Evolutionary conservation across 2,797 vertebrate genomes (phyloP).

Genomic region (Antrozous pallidus): DNA sequence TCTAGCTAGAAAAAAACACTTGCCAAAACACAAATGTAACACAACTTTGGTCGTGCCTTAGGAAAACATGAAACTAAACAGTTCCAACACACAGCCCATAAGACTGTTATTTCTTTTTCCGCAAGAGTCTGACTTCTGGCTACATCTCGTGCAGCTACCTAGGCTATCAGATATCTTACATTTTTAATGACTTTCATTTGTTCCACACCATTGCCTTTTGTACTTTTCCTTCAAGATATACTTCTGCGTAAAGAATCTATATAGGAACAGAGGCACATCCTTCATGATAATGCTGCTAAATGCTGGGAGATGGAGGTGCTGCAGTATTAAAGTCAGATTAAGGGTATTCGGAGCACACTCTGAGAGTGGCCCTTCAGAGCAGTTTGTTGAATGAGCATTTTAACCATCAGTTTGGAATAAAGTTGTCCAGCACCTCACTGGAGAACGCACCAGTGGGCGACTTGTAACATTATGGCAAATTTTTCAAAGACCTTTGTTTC

Average conservation of each 20-base stretch:
- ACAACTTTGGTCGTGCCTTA: conserved; percentile 19
- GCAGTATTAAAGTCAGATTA: neutral
- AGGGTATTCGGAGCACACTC: neutral
- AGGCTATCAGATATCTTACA: neutral
- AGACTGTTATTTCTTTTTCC: neutral
- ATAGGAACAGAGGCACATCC: neutral
- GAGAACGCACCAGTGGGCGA: neutral
- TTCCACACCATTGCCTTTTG: conserved; percentile 29
- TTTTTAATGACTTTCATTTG: neutral
- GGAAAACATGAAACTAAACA: neutral
- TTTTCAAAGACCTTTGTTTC: conserved; percentile 1
- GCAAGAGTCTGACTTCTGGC: neutral
- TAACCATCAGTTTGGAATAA: neutral
- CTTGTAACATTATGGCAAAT: neutral
- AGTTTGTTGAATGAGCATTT: neutral
- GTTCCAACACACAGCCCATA: neutral
- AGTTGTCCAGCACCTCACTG: neutral
- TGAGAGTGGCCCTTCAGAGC: neutral
- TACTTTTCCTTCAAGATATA: neutral
- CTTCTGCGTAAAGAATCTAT: neutral
- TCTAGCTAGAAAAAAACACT: conserved; percentile 30
- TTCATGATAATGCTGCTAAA: neutral
- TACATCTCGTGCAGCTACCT: neutral
- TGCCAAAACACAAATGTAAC: conserved; percentile 28
- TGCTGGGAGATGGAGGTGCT: neutral